Conservation (phyloP, 2,888 invertebrate species). For the Platypus cylindrus region DNA sequence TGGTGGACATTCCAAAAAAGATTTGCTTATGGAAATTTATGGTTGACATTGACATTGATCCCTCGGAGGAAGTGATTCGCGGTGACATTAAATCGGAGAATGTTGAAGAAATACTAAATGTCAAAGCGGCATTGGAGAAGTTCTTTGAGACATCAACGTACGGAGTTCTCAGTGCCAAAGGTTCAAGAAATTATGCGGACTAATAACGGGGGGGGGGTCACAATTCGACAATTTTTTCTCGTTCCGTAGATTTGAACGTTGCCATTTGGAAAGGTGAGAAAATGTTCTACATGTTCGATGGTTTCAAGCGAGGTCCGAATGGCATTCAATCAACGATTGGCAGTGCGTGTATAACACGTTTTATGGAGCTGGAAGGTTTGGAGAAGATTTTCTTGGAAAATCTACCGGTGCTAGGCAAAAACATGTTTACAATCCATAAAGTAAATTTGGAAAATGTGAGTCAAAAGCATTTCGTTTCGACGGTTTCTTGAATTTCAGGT, state of each 20-base stretch:
- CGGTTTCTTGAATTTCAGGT: conserved; percentile 19
- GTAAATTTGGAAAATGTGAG: conserved; percentile 7
- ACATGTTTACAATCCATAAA: conserved; percentile 26
- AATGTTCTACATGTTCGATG: conserved; percentile 37
- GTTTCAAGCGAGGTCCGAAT: conserved; percentile 34
- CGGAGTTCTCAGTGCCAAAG: conserved; percentile 32
- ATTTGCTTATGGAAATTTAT: conserved; percentile 32
- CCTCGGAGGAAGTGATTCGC: conserved; percentile 24
- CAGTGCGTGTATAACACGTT: conserved; percentile 32
- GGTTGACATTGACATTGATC: conserved; percentile 26
- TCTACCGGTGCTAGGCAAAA: conserved; percentile 24
- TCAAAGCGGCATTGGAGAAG: conserved; percentile 27
- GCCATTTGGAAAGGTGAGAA: conserved; percentile 36
- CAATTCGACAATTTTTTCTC: no score
- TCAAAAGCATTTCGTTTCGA: background rate
- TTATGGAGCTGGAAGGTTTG: conserved; percentile 23
- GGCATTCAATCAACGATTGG: conserved; percentile 29
- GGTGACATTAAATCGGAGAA: conserved; percentile 30
- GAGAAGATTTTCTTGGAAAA: conserved; percentile 28
- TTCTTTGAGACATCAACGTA: conserved; percentile 31
- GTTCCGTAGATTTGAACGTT: conserved; percentile 20
- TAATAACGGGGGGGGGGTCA: no score
- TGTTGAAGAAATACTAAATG: conserved; percentile 25
- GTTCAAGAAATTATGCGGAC: no score
- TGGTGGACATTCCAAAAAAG: conserved; percentile 25